Evolutionary conservation across 2,888 invertebrate species (phyloP).

Genomic region (Drosophila mulleri): DNA sequence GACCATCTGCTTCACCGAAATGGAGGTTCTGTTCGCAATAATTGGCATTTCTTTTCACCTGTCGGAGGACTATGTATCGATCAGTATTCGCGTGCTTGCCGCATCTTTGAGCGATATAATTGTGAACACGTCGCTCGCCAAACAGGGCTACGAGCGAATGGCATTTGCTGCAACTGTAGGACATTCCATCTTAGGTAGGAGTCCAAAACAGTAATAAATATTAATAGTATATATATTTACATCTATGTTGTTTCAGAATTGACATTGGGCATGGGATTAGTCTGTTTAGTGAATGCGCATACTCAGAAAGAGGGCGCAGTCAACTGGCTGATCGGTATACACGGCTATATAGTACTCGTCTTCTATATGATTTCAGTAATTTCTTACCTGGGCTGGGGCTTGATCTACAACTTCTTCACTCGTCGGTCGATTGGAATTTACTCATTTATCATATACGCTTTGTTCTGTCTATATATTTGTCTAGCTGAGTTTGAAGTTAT

Average conservation of each 20-base stretch:
- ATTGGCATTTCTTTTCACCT: constrained; percentile 37
- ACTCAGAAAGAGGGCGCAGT: background rate
- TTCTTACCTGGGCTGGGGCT: constrained; percentile 30
- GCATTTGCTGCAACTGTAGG: constrained; percentile 52
- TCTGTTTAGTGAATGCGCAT: constrained; percentile 23
- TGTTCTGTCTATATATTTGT: constrained; percentile 23
- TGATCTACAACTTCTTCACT: constrained; percentile 42
- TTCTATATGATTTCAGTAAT: constrained; percentile 18
- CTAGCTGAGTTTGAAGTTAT: constrained; percentile 20
- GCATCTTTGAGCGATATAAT: constrained; percentile 42
- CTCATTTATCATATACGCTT: constrained; percentile 16
- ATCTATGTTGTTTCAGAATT: constrained; percentile 24
- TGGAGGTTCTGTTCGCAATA: constrained; percentile 48
- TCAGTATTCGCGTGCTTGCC: constrained; percentile 34
- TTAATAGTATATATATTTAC: background rate
- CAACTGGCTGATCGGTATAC: constrained; percentile 40
- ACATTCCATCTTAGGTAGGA: constrained; percentile 44
- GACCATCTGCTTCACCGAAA: constrained; percentile 34
- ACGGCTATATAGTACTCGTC: constrained; percentile 34
- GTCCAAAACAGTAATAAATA: background rate
- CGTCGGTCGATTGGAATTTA: constrained; percentile 49
- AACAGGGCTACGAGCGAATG: constrained; percentile 59
- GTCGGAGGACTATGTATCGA: constrained; percentile 42
- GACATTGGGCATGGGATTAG: constrained; percentile 33
- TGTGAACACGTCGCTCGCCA: constrained; percentile 42